Evolutionary conservation across 2,113 vertebrate genomes (phyloP), one percentile per base, ranked within the genome.

Genomic region (Bos javanicus): DNA sequence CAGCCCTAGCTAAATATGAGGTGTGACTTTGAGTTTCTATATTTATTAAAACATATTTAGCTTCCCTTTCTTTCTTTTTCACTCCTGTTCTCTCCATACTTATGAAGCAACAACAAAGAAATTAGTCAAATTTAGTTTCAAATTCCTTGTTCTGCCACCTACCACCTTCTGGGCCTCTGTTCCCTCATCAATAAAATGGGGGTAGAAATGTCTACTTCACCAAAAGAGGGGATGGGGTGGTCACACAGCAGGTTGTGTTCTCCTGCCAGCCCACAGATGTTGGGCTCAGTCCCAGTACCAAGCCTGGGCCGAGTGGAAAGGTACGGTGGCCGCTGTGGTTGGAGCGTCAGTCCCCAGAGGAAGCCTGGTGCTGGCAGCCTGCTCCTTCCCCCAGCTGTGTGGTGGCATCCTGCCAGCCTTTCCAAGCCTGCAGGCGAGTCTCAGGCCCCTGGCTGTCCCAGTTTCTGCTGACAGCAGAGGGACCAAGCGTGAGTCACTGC

Each of bases 391-490:
- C 87, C 56, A 52, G 88, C 96, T 91, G 88, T 9, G 28, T 1
- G 28, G 76, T 36, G 91, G 96, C 89, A 9, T 30, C 82, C 67
- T 48, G 96, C 90, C 97, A 96, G 92, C 46, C 46, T 30, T 36
- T 25, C 33, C 25, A 33, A 57, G 94, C 87, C 90, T 48, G 62
- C 12, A 5, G 83, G 85, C 4, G 23, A 78, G 33, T 81, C 95
- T 67, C 48, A 46, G 88, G 95, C 57, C 95, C 67, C 67, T 33
- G 76, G 96, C 67, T 97, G 97, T 74, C 97, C 97, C 96, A 97
- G 96, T 97, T 97, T 98, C 96, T 91, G 89, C 93, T 64, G 39
- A 93, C 59, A 84, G 88, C 94, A 57, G 88, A 93, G 86, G 95
- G 82, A 56, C 86, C 67, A 30, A 19, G 59, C 0, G 0, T 97